A percentile compares a stretch with the other conserved stretches of the same genome.
phyloP scores from a whole-genome alignment of 2,888 invertebrate species.

The Dryobota labecula region DNA sequence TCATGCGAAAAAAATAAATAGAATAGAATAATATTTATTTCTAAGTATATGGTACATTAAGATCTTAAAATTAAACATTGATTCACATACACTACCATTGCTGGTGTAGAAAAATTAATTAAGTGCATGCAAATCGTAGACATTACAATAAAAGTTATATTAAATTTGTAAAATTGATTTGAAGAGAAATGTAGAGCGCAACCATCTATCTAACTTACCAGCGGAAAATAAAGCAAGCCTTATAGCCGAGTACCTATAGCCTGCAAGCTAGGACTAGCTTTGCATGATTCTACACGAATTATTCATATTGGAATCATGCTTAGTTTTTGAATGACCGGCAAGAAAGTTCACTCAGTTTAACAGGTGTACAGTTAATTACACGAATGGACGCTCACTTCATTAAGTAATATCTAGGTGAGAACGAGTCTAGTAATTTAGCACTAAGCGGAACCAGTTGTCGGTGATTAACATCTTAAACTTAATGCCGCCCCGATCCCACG shows the following conservation, averaged over 20 bases:
- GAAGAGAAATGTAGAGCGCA: neutral
- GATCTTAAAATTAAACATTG: too few relatives aligned
- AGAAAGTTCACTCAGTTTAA: slow-evolving; percentile 29
- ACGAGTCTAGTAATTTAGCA: slow-evolving; percentile 53
- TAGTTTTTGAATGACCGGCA: slow-evolving; percentile 13
- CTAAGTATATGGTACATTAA: too few relatives aligned
- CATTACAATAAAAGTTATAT: too few relatives aligned
- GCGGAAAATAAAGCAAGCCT: neutral
- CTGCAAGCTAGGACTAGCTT: neutral
- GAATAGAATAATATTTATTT: too few relatives aligned
- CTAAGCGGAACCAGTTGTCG: slow-evolving; percentile 53
- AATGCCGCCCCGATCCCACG: slow-evolving; percentile 66
- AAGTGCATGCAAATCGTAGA: too few relatives aligned
- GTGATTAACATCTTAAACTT: slow-evolving; percentile 58
- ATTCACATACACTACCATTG: too few relatives aligned
- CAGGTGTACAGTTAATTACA: slow-evolving; percentile 54
- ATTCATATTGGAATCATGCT: slow-evolving; percentile 10
- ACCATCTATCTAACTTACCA: neutral
- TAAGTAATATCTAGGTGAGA: slow-evolving; percentile 63
- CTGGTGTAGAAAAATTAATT: too few relatives aligned
- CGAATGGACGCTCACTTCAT: slow-evolving; percentile 57
- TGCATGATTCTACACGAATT: neutral
- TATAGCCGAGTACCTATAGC: neutral
- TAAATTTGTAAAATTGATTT: too few relatives aligned
- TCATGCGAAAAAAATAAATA: too few relatives aligned